Evolutionary conservation across 2,113 vertebrate genomes (phyloP).

Genomic region (Atractosteus spatula): DNA sequence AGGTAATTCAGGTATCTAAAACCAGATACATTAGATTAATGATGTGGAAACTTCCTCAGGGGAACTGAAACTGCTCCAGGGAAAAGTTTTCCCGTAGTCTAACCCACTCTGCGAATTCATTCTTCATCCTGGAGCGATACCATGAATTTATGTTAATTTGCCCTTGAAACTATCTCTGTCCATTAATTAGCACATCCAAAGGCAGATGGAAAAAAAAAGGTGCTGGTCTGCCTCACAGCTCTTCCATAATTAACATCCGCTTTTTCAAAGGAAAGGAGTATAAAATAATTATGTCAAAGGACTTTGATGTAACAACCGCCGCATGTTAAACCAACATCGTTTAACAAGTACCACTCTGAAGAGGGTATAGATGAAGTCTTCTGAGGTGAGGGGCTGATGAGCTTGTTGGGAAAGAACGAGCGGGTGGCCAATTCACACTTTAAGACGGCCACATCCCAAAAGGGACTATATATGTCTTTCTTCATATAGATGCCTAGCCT

Average conservation of each 20-base stretch:
- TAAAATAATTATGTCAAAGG: conserved; percentile 15
- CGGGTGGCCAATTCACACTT: too few relatives aligned
- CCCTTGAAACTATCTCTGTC: conserved; percentile 9
- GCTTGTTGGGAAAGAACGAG: too few relatives aligned
- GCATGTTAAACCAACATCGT: conserved; percentile 1
- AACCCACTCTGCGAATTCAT: background rate
- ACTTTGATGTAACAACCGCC: conserved; percentile 8
- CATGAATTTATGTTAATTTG: conserved; percentile 11
- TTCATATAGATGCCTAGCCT: too few relatives aligned
- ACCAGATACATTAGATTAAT: background rate
- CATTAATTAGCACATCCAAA: conserved; percentile 13
- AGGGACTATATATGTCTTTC: too few relatives aligned
- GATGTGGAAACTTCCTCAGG: background rate
- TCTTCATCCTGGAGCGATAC: background rate
- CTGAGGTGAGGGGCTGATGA: too few relatives aligned
- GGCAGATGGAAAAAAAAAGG: conserved; percentile 11
- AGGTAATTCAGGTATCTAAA: background rate
- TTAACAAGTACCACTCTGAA: background rate
- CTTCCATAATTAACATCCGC: conserved; percentile 22
- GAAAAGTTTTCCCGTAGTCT: background rate
- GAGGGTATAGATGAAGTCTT: too few relatives aligned
- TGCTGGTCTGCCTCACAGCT: conserved; percentile 4
- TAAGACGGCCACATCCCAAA: too few relatives aligned
- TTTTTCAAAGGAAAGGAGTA: conserved; percentile 9
- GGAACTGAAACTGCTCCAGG: background rate